Evolutionary conservation across 2,113 vertebrate genomes (phyloP).

Genomic region (Xenopus laevis): DNA sequence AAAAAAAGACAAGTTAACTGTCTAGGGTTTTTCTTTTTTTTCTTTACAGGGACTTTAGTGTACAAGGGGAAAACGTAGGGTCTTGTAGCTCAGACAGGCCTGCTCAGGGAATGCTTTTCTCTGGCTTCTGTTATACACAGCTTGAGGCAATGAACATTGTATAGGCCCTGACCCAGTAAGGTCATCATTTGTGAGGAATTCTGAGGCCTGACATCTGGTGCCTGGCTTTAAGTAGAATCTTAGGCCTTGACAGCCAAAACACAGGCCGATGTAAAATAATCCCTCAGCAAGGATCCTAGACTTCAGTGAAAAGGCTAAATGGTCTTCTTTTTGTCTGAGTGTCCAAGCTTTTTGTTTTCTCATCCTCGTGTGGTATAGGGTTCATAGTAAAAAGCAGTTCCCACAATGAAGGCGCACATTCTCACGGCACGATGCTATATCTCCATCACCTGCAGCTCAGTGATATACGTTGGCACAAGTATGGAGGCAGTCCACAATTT

Average conservation of each 20-base stretch:
- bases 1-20: slow-evolving; percentile 57
- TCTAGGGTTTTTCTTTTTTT: slow-evolving; percentile 46
- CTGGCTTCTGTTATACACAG: slow-evolving; percentile 60
- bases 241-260: slow-evolving; percentile 63
- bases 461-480: slow-evolving; percentile 1
- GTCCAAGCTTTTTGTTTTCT: slow-evolving; percentile 58
- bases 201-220: slow-evolving; percentile 73
- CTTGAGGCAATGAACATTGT: slow-evolving; percentile 64
- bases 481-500: background rate
- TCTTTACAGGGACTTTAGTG: slow-evolving; percentile 62
- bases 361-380: slow-evolving; percentile 50
- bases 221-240: slow-evolving; percentile 64
- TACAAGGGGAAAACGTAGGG: slow-evolving; percentile 46
- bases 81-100: slow-evolving; percentile 55
- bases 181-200: slow-evolving; percentile 68
- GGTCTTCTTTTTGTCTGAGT: slow-evolving; percentile 59
- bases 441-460: slow-evolving; percentile 51
- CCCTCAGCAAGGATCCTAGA: slow-evolving; percentile 69
- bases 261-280: slow-evolving; percentile 67
- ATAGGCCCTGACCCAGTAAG: slow-evolving; percentile 65
- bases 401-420: slow-evolving; percentile 57
- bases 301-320: slow-evolving; percentile 65
- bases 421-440: slow-evolving; percentile 51
- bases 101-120: slow-evolving; percentile 63
- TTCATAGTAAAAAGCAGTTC: slow-evolving; percentile 57